These are phyloP conservation scores for Piprites chloris DNA, from an alignment of 2,113 vertebrate species.

Conservation along the genomic window DNA sequence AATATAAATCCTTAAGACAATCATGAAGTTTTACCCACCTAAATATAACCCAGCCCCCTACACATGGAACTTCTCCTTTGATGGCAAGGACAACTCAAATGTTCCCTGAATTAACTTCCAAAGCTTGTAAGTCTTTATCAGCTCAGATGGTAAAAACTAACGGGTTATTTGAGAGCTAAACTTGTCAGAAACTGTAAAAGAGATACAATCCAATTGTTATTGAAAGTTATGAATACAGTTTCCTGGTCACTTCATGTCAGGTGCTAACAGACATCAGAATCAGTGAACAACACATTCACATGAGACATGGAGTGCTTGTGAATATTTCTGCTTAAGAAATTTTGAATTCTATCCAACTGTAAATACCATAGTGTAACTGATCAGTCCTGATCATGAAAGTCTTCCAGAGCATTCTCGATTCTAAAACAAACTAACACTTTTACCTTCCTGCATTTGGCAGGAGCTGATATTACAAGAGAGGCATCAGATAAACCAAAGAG, in stretches of 20 bases:
- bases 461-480: neutral
- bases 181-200: neutral
- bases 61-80: accelerated
- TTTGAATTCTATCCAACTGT: neutral
- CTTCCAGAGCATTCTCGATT: neutral
- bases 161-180: neutral
- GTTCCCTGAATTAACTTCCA: neutral
- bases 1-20: neutral
- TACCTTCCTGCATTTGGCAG: neutral
- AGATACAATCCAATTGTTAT: neutral
- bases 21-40: neutral
- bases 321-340: neutral
- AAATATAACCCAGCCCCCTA: neutral
- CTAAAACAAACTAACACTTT: neutral
- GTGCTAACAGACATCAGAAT: neutral
- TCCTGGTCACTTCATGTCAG: neutral
- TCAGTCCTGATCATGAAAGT: neutral
- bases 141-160: neutral
- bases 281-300: neutral
- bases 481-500: no score
- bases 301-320: neutral
- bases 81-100: neutral
- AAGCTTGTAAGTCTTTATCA: neutral
- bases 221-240: neutral
- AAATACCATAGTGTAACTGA: neutral